Evolutionary conservation across 2,113 vertebrate genomes (phyloP), one percentile per base, ranked within the genome.

Genomic region (Cryptotis parvus): DNA sequence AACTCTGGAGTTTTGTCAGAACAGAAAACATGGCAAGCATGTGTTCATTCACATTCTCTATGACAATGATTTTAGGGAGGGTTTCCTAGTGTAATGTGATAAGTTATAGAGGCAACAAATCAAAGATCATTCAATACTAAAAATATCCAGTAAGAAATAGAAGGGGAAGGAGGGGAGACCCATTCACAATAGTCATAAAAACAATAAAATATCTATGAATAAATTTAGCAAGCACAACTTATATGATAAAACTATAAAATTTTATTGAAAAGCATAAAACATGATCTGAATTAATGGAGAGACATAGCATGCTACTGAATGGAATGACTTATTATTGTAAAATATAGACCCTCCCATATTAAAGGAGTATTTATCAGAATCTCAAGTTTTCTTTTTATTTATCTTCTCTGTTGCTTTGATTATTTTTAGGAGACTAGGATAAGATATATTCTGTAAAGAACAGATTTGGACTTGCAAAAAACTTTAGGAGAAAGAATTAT

Each of bases 151-250:
- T 90, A 82, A 94, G 85, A 94, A 66, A 88, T 33, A 49, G 87
- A 94, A 83, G 65, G 63, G 33, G 85, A 90, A 76, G 66, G 85
- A 94, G 82, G 81, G 84, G 58, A 92, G 33, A 39, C 73, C 78
- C 95, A 95, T 90, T 95, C 94, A 96, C 93, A 94, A 96, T 92
- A 94, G 78, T 91, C 92, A 68, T 94, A 95, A 96, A 95, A 94
- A 58, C 88, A 85, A 90, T 96, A 95, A 96, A 94, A 94, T 83
- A 80, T 49, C 93, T 83, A 94, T 96, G 95, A 96, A 95, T 95
- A 96, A 94, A 96, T 96, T 94, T 94, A 94, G 87, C 79, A 82
- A 94, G 82, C 93, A 79, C 1, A 7, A 66, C 75, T 90, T 70
- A 94, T 92, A 88, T 85, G 92, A 92, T 93, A 95, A 96, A 96